These are phyloP conservation scores for Spongilla lacustris DNA, from an alignment of 37 sponge, comb jelly and placozoan species.

Conservation along the genomic window DNA sequence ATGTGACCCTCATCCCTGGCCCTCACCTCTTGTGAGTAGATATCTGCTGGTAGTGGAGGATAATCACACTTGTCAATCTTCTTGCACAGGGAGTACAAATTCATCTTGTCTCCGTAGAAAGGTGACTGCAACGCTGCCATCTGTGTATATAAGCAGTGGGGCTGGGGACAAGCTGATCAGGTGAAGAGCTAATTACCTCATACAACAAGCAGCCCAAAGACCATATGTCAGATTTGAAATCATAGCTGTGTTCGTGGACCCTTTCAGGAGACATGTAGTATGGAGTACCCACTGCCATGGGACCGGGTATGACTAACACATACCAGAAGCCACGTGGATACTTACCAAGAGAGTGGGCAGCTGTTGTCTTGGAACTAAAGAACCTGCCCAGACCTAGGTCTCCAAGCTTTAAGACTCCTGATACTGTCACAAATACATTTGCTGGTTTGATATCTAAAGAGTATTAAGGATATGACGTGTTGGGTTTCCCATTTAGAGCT, in stretches of 20 bases:
- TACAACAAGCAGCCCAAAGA: conserved; percentile 98
- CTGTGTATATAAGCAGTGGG: conserved; percentile 1
- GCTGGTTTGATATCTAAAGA: conserved; percentile 96
- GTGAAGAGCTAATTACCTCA: conserved; percentile 56
- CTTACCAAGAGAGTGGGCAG: conserved; percentile 94
- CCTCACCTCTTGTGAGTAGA: conserved; percentile 89
- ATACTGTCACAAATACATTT: conserved; percentile 96
- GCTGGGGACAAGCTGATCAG: no score
- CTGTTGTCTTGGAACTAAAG: conserved; percentile 98
- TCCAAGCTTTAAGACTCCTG: conserved; percentile 96
- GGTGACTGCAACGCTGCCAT: conserved; percentile 99
- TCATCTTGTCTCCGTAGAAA: conserved; percentile 99
- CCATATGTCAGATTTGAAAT: conserved; percentile 98
- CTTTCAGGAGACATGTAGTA: conserved; percentile 99
- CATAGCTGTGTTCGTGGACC: conserved; percentile 97
- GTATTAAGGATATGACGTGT: not conserved
- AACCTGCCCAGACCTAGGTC: conserved; percentile 96
- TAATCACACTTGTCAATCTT: conserved; percentile 99
- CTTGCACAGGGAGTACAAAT: conserved; percentile 96
- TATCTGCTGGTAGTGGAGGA: conserved; percentile 96
- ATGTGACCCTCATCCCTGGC: not conserved
- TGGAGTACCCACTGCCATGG: conserved; percentile 93
- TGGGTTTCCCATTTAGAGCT: not conserved
- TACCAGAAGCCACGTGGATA: not conserved
- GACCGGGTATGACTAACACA: not conserved